phyloP scores from a whole-genome alignment of 2,888 invertebrate species.

The Tiliacea aurago region DNA sequence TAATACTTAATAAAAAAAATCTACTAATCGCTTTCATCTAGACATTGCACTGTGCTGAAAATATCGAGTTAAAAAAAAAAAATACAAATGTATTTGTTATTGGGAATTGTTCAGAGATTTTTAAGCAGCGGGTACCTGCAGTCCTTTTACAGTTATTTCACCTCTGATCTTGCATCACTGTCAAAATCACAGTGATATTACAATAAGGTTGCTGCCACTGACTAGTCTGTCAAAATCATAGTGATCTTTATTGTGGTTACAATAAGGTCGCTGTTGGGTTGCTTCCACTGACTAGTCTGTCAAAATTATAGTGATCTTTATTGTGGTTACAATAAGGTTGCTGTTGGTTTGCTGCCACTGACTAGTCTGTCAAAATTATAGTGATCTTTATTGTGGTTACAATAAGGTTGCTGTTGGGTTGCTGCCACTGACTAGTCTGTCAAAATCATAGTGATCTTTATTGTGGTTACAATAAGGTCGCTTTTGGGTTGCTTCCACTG shows the following conservation, averaged over 20 bases:
- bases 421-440: neutral
- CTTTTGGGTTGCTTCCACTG: neutral
- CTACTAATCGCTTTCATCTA: neutral
- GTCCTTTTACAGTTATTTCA: neutral
- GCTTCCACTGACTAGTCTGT: neutral
- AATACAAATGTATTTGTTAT: neutral
- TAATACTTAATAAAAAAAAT: neutral
- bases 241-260: neutral
- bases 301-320: neutral
- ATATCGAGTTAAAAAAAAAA: too few species aligned
- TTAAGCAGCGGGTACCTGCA: neutral
- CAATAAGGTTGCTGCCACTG: neutral
- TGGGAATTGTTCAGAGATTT: conserved; percentile 3
- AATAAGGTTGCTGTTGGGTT: neutral
- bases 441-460: neutral
- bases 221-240: neutral
- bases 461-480: neutral
- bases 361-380: neutral
- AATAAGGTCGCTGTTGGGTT: neutral
- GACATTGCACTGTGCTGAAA: neutral
- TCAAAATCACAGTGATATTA: neutral
- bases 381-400: neutral
- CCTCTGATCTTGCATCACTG: neutral
- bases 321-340: neutral
- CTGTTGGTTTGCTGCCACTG: neutral